Evolutionary conservation across 2,113 vertebrate species (phyloP).

Genomic region (Delphinus delphis): DNA sequence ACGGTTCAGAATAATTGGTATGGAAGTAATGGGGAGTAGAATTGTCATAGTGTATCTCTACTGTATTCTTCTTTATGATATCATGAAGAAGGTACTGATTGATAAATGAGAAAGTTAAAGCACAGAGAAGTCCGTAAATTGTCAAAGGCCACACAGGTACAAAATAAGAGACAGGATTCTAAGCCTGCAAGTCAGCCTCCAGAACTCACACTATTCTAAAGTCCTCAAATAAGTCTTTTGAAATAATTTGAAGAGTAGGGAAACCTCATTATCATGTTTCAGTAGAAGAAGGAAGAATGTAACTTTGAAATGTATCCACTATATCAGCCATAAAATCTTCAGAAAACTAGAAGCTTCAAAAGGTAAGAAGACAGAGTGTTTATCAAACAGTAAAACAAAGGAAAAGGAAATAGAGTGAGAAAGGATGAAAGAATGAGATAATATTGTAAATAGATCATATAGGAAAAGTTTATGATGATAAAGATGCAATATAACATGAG

Average conservation of each 20-base stretch:
- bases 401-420: not conserved
- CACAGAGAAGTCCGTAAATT: not conserved
- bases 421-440: not conserved
- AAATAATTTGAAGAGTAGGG: not conserved
- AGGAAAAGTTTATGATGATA: not conserved
- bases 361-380: not conserved
- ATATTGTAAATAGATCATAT: not conserved
- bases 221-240: not conserved
- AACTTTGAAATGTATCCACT: not conserved
- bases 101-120: not conserved
- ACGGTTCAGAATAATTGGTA: not conserved
- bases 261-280: not conserved
- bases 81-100: not conserved
- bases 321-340: not conserved
- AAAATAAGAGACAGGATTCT: not conserved
- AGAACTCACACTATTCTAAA: not conserved
- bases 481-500: not conserved
- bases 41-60: no score
- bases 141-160: not conserved
- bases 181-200: fast-evolving
- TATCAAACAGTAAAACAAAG: not conserved
- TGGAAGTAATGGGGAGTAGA: not conserved
- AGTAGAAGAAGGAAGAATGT: not conserved
- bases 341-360: not conserved
- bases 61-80: not conserved